Conservation (phyloP, 2,113 vertebrate species). For the Cebidichthys violaceus region DNA sequence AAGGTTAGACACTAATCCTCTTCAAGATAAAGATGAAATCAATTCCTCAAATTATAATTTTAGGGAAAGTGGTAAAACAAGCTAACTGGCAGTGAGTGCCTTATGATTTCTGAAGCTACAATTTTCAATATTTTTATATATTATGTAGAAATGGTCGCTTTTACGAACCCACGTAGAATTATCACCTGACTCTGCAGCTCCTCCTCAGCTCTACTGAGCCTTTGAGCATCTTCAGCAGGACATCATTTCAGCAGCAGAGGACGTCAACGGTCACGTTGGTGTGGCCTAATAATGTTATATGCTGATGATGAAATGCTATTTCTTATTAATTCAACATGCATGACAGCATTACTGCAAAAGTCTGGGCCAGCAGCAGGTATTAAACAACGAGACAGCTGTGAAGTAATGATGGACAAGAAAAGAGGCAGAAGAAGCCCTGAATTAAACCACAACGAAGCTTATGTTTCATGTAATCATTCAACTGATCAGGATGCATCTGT, state of each 20-base stretch:
- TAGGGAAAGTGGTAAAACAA: background rate
- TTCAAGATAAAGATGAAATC: background rate
- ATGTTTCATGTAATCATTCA: constrained; percentile 25
- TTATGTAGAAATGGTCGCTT: background rate
- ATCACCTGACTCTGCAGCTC: background rate
- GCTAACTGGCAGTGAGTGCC: background rate
- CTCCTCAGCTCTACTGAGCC: too few species aligned
- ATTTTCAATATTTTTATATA: background rate
- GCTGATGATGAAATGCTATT: constrained; percentile 22
- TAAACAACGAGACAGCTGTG: background rate
- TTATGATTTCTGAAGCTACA: background rate
- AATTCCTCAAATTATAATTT: background rate
- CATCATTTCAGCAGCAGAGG: constrained; percentile 37
- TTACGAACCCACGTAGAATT: background rate
- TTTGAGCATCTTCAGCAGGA: background rate
- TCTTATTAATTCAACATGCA: background rate
- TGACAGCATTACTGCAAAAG: background rate
- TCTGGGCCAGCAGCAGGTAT: constrained; percentile 11
- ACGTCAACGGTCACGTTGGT: constrained; percentile 41
- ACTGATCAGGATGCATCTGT: background rate
- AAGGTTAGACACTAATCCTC: constrained; percentile 24
- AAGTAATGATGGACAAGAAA: background rate
- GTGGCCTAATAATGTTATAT: constrained; percentile 6
- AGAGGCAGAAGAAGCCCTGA: background rate
- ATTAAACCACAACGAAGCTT: background rate